Evolutionary conservation across 2,113 vertebrate species (phyloP), one percentile per base, ranked within the genome.

Genomic region (Sitta europaea): DNA sequence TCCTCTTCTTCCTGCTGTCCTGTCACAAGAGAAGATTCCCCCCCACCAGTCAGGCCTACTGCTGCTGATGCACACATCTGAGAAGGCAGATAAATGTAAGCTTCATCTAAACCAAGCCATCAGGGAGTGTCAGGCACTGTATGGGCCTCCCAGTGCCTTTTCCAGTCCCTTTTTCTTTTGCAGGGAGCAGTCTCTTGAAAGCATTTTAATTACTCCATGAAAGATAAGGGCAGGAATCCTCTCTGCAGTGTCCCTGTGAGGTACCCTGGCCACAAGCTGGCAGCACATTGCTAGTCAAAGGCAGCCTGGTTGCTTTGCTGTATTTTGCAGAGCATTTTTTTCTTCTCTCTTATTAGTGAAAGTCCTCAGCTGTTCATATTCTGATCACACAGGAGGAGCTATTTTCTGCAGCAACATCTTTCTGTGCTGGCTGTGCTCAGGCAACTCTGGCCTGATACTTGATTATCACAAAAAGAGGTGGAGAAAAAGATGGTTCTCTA

Each of bases 201-300:
- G 17, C 0, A 3, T 45, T 73, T 81, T 8, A 9, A 16, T 54
- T 3, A 3, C 42, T 11, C 11, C 3, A 1, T 28, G 25, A 54
- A 53, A 35, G 12, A 5, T 5, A 24, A 66, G 55, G 25, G 54
- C 18, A 42, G 43, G 38, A 76, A 5, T 22, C 54, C 33, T 36
- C 47, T 38, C 63, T 58, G 43, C 3, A 1, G 15, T 21, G 61
- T 48, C 24, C 38, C 9, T 42, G 11, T n/a, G 48, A 78, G 33
- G 25, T 27, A 12, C 31, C 38, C 31, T 24, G 47, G 31, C 42
- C 28, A 45, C 10, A 19, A 90, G 12, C n/a, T 74, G 38, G 48
- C 43, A 76, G 43, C 36, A 31, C 19, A 36, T 12, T 27, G 13
- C 29, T 6, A 2, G 45, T 59, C 38, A 76, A 76, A 92, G 50